Evolutionary conservation across 2,113 vertebrate species (phyloP).

Genomic region (Paramisgurnus dabryanus): DNA sequence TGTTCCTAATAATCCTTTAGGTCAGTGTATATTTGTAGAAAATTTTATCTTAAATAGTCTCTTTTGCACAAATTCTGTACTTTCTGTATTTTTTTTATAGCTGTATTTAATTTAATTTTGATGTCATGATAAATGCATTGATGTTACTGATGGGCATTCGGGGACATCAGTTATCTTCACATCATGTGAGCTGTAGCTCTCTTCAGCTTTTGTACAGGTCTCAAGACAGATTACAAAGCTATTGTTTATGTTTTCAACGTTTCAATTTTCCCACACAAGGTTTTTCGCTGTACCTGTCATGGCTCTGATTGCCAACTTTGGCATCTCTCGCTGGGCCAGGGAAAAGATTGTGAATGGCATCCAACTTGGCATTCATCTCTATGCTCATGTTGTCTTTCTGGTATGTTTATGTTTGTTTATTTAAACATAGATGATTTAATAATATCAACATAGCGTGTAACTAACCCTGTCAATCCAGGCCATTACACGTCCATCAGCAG

Average conservation of each 20-base stretch:
- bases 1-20: no score
- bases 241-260: neutral
- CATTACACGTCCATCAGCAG: conserved; percentile 89
- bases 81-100: no score
- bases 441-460: neutral
- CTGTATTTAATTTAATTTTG: no score
- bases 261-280: conserved; percentile 68
- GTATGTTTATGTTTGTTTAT: conserved; percentile 55
- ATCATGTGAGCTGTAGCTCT: no score
- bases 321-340: conserved; percentile 90
- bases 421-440: neutral
- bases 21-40: no score
- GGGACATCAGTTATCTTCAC: no score
- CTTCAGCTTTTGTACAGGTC: no score
- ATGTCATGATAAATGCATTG: no score
- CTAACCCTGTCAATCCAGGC: conserved; percentile 66
- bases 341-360: conserved; percentile 96
- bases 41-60: no score
- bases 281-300: conserved; percentile 91
- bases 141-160: no score
- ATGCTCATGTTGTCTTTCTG: conserved; percentile 88
- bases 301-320: conserved; percentile 90
- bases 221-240: no score
- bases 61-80: no score
- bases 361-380: conserved; percentile 89